phyloP scores from a whole-genome alignment of 2,113 vertebrate genomes.

The Platysternon megacephalum region DNA sequence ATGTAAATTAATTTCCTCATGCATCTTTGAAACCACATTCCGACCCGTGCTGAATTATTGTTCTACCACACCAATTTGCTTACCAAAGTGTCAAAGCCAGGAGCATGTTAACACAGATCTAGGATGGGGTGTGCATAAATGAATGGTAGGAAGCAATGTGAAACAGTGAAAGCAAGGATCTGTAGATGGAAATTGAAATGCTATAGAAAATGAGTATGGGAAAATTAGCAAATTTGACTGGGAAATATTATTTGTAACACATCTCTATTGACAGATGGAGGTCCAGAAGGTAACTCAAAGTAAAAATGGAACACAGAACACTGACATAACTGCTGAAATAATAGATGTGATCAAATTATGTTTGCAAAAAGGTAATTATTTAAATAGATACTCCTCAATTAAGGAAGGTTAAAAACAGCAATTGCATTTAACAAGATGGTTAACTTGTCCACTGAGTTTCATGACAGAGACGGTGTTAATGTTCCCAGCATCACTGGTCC shows the following conservation, averaged over 20 bases:
- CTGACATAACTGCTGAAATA: constrained; percentile 60
- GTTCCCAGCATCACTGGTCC: background rate
- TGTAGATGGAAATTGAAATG: constrained; percentile 50
- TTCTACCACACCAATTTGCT: constrained; percentile 69
- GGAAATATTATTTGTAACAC: constrained; percentile 68
- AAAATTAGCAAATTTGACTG: constrained; percentile 63
- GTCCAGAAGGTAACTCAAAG: constrained; percentile 71
- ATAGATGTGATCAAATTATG: constrained; percentile 63
- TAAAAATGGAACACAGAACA: constrained; percentile 73
- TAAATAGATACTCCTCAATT: constrained; percentile 51
- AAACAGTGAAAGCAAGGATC: constrained; percentile 70
- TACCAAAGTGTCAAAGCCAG: constrained; percentile 74
- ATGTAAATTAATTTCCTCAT: constrained; percentile 25
- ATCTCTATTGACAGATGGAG: constrained; percentile 66
- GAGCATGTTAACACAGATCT: constrained; percentile 68
- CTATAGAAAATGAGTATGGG: constrained; percentile 63
- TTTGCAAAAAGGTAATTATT: constrained; percentile 72
- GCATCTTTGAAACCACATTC: background rate
- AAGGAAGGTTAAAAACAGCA: constrained; percentile 49
- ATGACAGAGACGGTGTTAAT: background rate
- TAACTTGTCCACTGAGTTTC: constrained; percentile 11
- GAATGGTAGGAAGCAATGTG: constrained; percentile 62
- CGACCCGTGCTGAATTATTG: constrained; percentile 41
- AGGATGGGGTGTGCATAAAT: constrained; percentile 35
- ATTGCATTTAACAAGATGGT: constrained; percentile 21